phyloP scores from a whole-genome alignment of 2,113 vertebrate genomes.

The Phainopepla nitens region DNA sequence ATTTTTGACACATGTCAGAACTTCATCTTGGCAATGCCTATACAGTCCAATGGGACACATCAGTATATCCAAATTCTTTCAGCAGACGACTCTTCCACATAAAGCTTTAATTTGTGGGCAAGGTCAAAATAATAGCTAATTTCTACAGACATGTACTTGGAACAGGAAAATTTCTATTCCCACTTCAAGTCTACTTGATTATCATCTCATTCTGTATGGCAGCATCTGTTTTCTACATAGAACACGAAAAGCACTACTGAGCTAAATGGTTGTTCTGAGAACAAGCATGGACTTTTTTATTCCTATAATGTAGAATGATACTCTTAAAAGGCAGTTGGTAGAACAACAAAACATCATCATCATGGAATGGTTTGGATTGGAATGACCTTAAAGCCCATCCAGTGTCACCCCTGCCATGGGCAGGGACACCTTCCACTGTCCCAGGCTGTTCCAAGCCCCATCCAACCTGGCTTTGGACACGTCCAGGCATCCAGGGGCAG shows the following conservation, averaged over 20 bases:
- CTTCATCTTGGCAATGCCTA: background rate
- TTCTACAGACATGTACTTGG: background rate
- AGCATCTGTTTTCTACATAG: background rate
- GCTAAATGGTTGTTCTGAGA: background rate
- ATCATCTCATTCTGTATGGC: background rate
- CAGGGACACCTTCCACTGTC: rapidly evolving
- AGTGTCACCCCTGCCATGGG: rapidly evolving
- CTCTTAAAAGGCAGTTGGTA: background rate
- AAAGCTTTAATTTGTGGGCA: background rate
- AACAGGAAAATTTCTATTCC: background rate
- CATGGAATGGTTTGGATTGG: background rate
- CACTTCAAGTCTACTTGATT: background rate
- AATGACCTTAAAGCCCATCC: background rate
- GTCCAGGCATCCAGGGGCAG: background rate
- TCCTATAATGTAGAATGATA: background rate
- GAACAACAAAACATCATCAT: background rate
- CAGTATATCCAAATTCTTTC: background rate
- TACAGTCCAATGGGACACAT: background rate
- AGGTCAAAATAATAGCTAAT: background rate
- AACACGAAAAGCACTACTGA: background rate
- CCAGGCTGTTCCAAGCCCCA: rapidly evolving
- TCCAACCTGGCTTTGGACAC: background rate
- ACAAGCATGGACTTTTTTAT: background rate
- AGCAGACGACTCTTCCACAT: background rate
- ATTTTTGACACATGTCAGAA: background rate